phyloP scores from a whole-genome alignment of 37 sponge, comb jelly and placozoan species.

The Cladorhizidae sp. region DNA sequence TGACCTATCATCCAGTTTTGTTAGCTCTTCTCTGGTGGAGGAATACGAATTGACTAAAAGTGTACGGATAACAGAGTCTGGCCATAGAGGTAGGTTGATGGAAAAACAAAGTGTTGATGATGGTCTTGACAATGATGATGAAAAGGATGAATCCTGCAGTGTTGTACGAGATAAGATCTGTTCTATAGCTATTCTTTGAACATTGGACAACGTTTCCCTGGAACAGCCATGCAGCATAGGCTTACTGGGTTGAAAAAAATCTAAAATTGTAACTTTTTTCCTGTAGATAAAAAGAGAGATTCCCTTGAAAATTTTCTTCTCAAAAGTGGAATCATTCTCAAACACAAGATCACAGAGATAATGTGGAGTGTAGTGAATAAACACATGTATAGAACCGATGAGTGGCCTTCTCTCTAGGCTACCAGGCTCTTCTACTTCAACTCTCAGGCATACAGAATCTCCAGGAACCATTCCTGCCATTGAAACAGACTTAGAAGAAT shows the following conservation, averaged over 20 bases:
- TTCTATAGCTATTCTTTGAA: neutral
- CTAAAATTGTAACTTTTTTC: neutral
- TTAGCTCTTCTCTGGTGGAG: neutral
- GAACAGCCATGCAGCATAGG: neutral
- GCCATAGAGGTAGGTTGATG: neutral
- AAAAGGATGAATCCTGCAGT: neutral
- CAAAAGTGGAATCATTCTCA: neutral
- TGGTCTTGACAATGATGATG: neutral
- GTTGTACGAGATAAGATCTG: neutral
- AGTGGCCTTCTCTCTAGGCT: neutral
- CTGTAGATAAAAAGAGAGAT: neutral
- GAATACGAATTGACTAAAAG: neutral
- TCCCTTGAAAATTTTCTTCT: neutral
- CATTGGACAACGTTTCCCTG: neutral
- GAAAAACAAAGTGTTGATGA: neutral
- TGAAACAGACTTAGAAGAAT: neutral
- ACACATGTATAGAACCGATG: neutral
- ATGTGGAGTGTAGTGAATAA: slow-evolving; percentile 5
- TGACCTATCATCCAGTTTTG: neutral
- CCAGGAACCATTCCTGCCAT: slow-evolving; percentile 7
- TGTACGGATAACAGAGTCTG: neutral
- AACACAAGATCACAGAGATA: neutral
- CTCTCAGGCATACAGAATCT: neutral
- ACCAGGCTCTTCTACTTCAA: neutral
- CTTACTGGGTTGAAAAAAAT: neutral